phyloP scores from a whole-genome alignment of 2,797 vertebrate genomes.

The Poecilia velifera region DNA sequence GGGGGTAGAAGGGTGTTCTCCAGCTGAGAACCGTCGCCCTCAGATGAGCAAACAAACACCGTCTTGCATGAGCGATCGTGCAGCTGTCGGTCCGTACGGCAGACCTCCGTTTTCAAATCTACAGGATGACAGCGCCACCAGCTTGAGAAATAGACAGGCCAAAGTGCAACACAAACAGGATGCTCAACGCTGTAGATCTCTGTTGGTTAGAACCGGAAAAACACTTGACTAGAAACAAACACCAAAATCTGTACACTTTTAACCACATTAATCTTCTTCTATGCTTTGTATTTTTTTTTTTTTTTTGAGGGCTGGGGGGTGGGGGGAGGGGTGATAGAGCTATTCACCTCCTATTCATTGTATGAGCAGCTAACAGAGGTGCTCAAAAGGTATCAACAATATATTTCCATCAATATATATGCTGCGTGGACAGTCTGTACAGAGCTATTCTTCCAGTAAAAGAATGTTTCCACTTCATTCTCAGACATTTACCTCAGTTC shows the following conservation, averaged over 20 bases:
- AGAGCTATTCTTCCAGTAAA: constrained; percentile 12
- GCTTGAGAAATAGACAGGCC: not conserved
- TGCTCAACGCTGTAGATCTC: constrained; percentile 4
- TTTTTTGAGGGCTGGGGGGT: not conserved
- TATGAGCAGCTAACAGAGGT: constrained; percentile 14
- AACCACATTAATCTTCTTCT: not conserved
- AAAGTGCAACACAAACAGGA: constrained; percentile 10
- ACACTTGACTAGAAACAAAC: not conserved
- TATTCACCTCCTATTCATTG: not conserved
- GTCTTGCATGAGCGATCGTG: constrained; percentile 16
- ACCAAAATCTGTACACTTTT: constrained; percentile 4
- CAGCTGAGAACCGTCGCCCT: constrained; percentile 55
- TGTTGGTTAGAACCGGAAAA: constrained; percentile 1
- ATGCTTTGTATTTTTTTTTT: not conserved
- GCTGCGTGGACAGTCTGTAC: constrained; percentile 17
- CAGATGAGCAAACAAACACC: constrained; percentile 40
- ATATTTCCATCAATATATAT: constrained; percentile 1
- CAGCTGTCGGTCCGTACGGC: constrained; percentile 47
- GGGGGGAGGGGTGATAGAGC: not conserved
- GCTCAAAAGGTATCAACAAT: not conserved
- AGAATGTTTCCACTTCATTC: constrained; percentile 42
- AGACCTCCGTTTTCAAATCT: constrained; percentile 31
- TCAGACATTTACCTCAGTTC: constrained; percentile 43
- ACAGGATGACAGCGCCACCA: constrained; percentile 16
- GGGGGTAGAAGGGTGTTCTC: not conserved